Conservation (phyloP, 2,113 vertebrate genomes). For the Cephalopterus ornatus region DNA sequence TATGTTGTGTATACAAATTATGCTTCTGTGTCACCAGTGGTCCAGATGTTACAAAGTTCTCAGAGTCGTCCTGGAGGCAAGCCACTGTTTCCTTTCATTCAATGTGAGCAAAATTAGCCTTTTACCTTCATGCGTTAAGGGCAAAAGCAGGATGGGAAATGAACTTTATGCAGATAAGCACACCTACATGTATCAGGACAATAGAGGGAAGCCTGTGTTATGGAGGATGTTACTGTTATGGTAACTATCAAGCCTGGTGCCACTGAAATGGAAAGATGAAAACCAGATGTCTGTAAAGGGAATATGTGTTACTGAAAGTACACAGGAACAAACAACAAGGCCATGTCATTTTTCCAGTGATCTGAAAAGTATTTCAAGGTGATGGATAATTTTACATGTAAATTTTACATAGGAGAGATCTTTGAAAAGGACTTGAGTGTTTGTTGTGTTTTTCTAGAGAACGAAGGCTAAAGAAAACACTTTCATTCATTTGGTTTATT, state of each 20-base stretch:
- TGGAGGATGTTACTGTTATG: slow-evolving; percentile 39
- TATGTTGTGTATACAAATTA: not conserved
- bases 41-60: not conserved
- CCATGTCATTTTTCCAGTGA: not conserved
- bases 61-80: not conserved
- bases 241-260: slow-evolving; percentile 10
- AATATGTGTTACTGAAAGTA: not conserved
- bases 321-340: slow-evolving; percentile 27
- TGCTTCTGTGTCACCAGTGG: not conserved
- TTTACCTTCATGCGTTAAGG: not conserved
- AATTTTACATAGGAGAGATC: not conserved
- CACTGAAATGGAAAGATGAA: slow-evolving; percentile 41
- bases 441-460: not conserved
- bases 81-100: not conserved
- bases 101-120: not conserved
- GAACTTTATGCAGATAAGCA: not conserved
- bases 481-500: not conserved
- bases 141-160: slow-evolving; percentile 34
- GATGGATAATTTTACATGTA: not conserved
- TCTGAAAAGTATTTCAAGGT: not conserved
- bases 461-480: not conserved
- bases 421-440: not conserved
- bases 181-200: not conserved
- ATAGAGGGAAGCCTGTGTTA: slow-evolving; percentile 45
- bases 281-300: slow-evolving; percentile 30